phyloP scores from a whole-genome alignment of 2,797 vertebrate species.

The Anniella stebbinsi region DNA sequence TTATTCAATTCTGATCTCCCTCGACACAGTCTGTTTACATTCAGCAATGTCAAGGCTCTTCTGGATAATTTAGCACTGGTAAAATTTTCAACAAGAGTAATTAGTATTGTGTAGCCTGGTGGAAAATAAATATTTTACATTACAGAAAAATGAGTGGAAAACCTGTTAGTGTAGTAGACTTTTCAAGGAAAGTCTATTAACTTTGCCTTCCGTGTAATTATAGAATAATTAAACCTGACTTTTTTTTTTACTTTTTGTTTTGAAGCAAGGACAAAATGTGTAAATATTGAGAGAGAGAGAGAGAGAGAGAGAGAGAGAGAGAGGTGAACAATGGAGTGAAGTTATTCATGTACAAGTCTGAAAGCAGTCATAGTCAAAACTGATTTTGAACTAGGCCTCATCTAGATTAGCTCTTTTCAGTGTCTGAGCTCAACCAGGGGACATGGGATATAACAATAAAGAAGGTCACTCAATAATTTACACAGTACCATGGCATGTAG shows the following conservation, averaged over 20 bases:
- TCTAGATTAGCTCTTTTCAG: not conserved
- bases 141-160: conserved; percentile 9
- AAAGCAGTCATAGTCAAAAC: not conserved
- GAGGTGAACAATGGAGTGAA: not conserved
- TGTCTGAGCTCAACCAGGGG: not conserved
- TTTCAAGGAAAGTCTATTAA: conserved; percentile 17
- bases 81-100: not conserved
- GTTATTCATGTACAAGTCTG: not conserved
- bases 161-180: not conserved
- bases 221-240: not conserved
- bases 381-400: not conserved
- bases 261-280: conserved; percentile 6
- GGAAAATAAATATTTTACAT: conserved; percentile 26
- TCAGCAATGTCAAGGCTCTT: not conserved
- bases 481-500: not conserved
- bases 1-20: not conserved
- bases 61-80: conserved; percentile 8
- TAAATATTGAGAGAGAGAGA: not conserved
- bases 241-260: not conserved
- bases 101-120: conserved; percentile 3
- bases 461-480: not conserved
- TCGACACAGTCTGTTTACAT: not conserved
- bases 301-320: not conserved
- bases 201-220: not conserved
- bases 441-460: not conserved